Base-by-base conservation (phyloP, 1,140 invertebrate genomes). In the Drosophila ogumai region DNA sequence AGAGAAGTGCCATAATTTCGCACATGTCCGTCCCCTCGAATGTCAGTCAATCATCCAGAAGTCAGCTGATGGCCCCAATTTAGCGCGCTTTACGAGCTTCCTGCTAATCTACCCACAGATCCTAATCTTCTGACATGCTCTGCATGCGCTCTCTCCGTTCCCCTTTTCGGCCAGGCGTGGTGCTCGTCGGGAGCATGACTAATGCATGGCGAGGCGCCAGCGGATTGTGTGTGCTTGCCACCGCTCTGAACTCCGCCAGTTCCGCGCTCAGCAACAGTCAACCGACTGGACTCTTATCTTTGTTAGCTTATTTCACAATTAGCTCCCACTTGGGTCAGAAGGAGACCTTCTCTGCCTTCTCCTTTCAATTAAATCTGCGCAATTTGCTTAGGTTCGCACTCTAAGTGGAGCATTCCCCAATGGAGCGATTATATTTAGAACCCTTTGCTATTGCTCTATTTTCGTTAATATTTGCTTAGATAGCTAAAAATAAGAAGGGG, bases 11-110 rank as follows among this genome's bases (percentile, higher is more conserved):
- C 6, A 40, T 75, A 74, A 34, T 55, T 61, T 60, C 17, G 58
- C 59, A 36, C 64, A 40, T 19, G 43, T 44, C 43, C 19, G 43
- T 44, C 44, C 44, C 19, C 44, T 8, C 58, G 38, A 64, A 64
- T 50, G 60, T 44, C 69, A 25, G 73, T 75, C 73, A 75, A 75
- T 75, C 73, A 75, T 34, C 36, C 72, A 32, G 43, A 36, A 66
- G 73, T 64, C 73, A 75, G 71, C 71, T 75, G 73, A 66, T 75
- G 59, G 46, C 32, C 67, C 25, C 38, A 75, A 75, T 75, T 73
- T 22, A 17, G 17, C 25, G 34, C 10, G 46, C 58, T 72, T 32
- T 43, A 63, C 38, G 56, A 28, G 66, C 47, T 55, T 6, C 19
- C 19, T 9, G 44, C 56, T 74, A 74, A 74, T 74, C 71, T 55